Conservation (phyloP, 2,797 vertebrate genomes). For the Rhabdomys pumilio region DNA sequence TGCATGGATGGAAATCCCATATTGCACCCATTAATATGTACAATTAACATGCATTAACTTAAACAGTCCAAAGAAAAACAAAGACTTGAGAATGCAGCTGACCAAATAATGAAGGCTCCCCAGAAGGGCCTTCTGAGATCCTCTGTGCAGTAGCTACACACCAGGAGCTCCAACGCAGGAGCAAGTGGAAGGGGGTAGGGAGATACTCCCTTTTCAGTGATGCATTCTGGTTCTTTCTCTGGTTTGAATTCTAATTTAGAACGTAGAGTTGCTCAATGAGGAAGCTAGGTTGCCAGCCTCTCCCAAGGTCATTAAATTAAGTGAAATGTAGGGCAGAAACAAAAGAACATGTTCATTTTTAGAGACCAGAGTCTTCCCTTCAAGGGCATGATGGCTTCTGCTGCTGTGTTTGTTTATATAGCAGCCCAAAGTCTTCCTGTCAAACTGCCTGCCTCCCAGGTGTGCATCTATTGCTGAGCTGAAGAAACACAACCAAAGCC, state of each 20-base stretch:
- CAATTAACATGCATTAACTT: neutral
- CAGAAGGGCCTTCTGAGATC: neutral
- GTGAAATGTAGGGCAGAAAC: constrained; percentile 29
- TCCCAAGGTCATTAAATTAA: constrained; percentile 44
- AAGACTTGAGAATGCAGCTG: constrained; percentile 16
- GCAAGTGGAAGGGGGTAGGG: constrained; percentile 15
- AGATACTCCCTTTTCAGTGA: constrained; percentile 64
- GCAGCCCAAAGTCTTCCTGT: constrained; percentile 66
- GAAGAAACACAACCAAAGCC: constrained; percentile 64
- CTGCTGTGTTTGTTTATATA: constrained; percentile 55
- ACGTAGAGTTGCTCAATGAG: constrained; percentile 28
- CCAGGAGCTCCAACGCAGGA: constrained; percentile 62
- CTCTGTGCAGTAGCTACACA: neutral
- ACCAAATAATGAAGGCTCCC: neutral
- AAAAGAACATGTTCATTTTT: constrained; percentile 19
- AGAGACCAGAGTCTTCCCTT: constrained; percentile 71
- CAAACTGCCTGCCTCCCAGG: constrained; percentile 75
- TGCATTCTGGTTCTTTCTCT: constrained; percentile 65
- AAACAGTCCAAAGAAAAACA: neutral
- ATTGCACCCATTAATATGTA: neutral
- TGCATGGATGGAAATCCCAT: neutral
- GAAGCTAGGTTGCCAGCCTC: neutral
- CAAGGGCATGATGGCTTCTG: constrained; percentile 25
- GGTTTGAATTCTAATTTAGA: constrained; percentile 38
- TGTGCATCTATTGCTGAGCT: neutral